Base-by-base conservation (phyloP, 1,140 invertebrate species). In the Magallana gigas region DNA sequence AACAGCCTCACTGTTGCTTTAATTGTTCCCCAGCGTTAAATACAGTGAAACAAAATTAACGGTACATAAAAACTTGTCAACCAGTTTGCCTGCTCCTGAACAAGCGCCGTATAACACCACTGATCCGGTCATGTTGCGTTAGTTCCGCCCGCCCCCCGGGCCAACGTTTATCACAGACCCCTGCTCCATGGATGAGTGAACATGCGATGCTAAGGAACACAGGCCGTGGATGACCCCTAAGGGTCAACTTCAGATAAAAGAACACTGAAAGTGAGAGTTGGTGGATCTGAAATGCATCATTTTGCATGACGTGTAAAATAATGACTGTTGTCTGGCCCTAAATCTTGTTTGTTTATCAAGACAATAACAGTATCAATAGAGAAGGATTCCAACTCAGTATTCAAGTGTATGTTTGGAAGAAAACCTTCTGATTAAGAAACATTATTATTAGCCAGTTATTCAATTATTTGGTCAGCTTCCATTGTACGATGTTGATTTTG, bases 251-350 rank as follows among this genome's bases (percentile, higher is more conserved):
- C 18, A 76, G 68, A 76, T 76, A 23, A 76, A 76, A 76, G 68
- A 12, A 12, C 4, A 36, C 60, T 62, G 11, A 48, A 48, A 48
- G 68, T 5, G 68, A 76, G 12, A 76, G 68, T 23, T 76, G 68
- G 68, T 23, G 68, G 29, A 76, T 76, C 23, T 76, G 23, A 76
- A 76, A 76, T 76, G 68, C 68, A 76, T 76, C 68, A 76, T 76
- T 76, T 76, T 76, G 23, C 68, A 76, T 76, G 68, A 76, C 68
- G 68, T 76, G 68, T 23, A 76, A 76, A 76, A 76, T 76, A 9
- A 76, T 76, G 68, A 76, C 60, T n/a, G 18, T 29, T 76, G 68
- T 23, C 68, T 29, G 11, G 36, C 11, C 18, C 23, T 76, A 36
- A 76, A 76, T 76, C 68, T 29, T 64, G 16, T 64, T 64, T 18